Evolutionary conservation across 2,888 invertebrate genomes (phyloP), one percentile per base, ranked within the genome.

Genomic region (Eilema sororculum): DNA sequence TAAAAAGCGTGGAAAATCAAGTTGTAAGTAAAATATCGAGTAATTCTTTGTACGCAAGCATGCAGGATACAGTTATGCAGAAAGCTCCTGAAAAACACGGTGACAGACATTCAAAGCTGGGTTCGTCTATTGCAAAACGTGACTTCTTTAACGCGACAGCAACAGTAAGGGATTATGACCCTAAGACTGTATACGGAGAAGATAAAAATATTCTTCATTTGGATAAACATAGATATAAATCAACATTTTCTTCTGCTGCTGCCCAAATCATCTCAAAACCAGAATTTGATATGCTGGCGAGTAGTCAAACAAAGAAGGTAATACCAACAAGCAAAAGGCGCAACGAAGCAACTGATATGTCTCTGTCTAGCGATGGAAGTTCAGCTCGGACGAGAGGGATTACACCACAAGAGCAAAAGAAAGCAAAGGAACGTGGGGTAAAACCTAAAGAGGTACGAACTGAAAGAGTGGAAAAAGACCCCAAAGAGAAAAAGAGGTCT

Each of bases 191-290:
- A 74, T 96, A 97, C 74, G 97, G 97, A 0, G 97, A 97, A 88
- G 96, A 97, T 85, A 97, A 96, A 92, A 93, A 96, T 0, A 97
- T 97, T 59, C 94, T 97, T 82, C 96, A 97, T 87, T 91, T 97
- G 72, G 95, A 95, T 30, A 97, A 96, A 86, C 93, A 96, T 78
- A 92, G 96, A 81, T 89, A 84, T 68, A 95, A 95, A 82, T 95
- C 95, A 0, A 83, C 86, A 28, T 93, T 90, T 25, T 82, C 87
- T 3, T 91, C 86, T 62, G 90, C 95, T 28, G 87, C 87, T 2
- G 90, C 95, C 20, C 97, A 97, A 90, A 97, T 97, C 0, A 96
- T 96, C 24, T 41, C 85, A 2, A 64, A 81, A 3, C 71, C 82
- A 2, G 86, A 91, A 86, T 86, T 80, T 22, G 71, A 80, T 5